A percentile compares a stretch with the other conserved stretches of the same genome.
Conservation (phyloP, 2,797 vertebrate species). For the Spea hammondii region DNA sequence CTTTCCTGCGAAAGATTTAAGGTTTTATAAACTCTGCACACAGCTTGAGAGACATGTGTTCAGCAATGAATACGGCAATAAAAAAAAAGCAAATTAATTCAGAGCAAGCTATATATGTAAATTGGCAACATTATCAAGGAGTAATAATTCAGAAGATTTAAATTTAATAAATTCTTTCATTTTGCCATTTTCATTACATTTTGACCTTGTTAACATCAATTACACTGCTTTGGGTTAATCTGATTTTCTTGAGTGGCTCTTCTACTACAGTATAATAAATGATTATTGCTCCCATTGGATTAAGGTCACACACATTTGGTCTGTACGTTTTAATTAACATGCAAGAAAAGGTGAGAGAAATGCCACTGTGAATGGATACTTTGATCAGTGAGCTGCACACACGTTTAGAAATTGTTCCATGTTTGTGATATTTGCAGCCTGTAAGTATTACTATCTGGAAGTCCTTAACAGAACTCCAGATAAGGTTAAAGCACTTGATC, state of each 20-base stretch:
- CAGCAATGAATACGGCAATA: conserved; percentile 44
- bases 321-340: background rate
- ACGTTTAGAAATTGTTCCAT: background rate
- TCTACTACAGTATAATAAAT: background rate
- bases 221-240: background rate
- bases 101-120: conserved; percentile 43
- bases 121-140: conserved; percentile 31
- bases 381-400: background rate
- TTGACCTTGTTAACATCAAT: conserved; percentile 9
- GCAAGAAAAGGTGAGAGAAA: conserved; percentile 2
- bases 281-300: background rate
- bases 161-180: conserved; percentile 13
- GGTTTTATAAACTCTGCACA: conserved; percentile 35
- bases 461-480: background rate
- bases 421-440: background rate
- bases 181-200: conserved; percentile 7
- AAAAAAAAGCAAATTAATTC: conserved; percentile 49
- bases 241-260: conserved; percentile 7
- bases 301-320: conserved; percentile 7
- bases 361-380: background rate
- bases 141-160: conserved; percentile 35
- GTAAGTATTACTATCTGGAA: background rate
- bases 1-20: conserved; percentile 15
- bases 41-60: conserved; percentile 53
- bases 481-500: too few relatives aligned